A percentile compares a stretch with the other conserved stretches of the same genome.
phyloP scores from a whole-genome alignment of 2,113 vertebrate species.

The Papio anubis region DNA sequence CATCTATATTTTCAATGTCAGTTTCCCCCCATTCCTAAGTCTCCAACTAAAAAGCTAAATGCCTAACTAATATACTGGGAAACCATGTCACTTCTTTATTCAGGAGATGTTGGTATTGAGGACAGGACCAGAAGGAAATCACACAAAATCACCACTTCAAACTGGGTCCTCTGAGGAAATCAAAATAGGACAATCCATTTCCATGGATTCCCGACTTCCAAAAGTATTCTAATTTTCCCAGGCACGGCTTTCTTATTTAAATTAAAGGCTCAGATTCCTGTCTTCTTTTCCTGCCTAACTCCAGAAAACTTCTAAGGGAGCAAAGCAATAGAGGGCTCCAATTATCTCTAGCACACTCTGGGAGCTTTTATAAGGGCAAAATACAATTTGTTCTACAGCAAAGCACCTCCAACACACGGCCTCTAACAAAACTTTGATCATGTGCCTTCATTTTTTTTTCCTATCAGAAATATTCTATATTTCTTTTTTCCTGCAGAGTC shows the following conservation, averaged over 20 bases:
- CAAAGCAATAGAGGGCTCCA: constrained; percentile 32
- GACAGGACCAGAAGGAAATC: neutral
- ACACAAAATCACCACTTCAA: neutral
- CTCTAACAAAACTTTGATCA: constrained; percentile 60
- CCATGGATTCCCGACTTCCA: constrained; percentile 35
- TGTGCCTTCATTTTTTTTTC: constrained; percentile 39
- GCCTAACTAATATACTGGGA: neutral
- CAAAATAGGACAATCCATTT: constrained; percentile 4
- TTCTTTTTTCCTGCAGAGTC: constrained; percentile 61
- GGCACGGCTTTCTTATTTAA: constrained; percentile 25
- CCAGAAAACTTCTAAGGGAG: constrained; percentile 44
- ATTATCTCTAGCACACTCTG: constrained; percentile 31
- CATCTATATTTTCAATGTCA: neutral
- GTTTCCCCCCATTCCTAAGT: neutral
- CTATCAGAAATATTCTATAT: constrained; percentile 60
- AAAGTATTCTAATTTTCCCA: constrained; percentile 58
- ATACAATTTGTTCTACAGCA: constrained; percentile 45
- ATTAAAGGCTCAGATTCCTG: constrained; percentile 13
- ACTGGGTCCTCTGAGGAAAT: neutral
- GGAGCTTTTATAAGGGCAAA: constrained; percentile 47
- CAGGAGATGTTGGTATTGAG: neutral
- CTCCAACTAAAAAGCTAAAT: neutral
- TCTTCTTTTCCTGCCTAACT: constrained; percentile 8
- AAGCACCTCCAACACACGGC: constrained; percentile 43
- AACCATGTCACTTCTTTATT: neutral